These are phyloP conservation scores for Exocentrus adspersus DNA, from an alignment of 2,888 invertebrate species.

Conservation along the genomic window DNA sequence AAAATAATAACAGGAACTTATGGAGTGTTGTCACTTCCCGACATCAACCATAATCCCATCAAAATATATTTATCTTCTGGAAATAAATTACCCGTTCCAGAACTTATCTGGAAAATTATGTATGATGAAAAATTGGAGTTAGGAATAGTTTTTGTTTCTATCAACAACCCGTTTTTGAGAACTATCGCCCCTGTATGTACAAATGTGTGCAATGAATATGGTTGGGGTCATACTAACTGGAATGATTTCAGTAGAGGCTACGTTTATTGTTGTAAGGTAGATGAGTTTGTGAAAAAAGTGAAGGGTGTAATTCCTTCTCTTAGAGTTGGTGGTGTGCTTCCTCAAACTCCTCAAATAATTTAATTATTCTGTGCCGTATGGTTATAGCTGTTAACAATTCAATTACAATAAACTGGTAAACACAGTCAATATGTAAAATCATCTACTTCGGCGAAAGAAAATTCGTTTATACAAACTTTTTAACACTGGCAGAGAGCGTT, in stretches of 20 bases:
- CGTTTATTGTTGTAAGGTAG: conserved; percentile 62
- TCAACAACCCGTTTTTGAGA: conserved; percentile 65
- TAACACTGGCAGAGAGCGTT: too few relatives aligned
- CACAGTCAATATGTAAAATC: too few relatives aligned
- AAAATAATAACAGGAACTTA: conserved; percentile 63
- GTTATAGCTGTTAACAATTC: too few relatives aligned
- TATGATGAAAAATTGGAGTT: conserved; percentile 57
- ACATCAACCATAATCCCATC: conserved; percentile 52
- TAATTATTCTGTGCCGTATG: too few relatives aligned
- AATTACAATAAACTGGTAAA: too few relatives aligned
- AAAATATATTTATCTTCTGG: conserved; percentile 60
- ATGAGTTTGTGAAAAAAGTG: conserved; percentile 49
- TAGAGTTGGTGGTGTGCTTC: conserved; percentile 42
- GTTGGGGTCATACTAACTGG: conserved; percentile 56
- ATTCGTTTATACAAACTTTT: too few relatives aligned
- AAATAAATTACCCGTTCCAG: conserved; percentile 61
- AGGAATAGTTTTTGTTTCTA: conserved; percentile 65
- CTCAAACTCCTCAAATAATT: too few relatives aligned
- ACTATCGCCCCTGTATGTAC: conserved; percentile 53
- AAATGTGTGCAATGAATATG: conserved; percentile 58
- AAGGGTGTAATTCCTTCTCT: conserved; percentile 43
- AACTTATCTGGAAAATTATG: conserved; percentile 65
- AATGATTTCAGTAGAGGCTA: conserved; percentile 54
- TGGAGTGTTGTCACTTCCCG: conserved; percentile 60
- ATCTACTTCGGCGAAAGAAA: too few relatives aligned